phyloP scores from a whole-genome alignment of 2,113 vertebrate species.

The Nansenia antarctica region DNA sequence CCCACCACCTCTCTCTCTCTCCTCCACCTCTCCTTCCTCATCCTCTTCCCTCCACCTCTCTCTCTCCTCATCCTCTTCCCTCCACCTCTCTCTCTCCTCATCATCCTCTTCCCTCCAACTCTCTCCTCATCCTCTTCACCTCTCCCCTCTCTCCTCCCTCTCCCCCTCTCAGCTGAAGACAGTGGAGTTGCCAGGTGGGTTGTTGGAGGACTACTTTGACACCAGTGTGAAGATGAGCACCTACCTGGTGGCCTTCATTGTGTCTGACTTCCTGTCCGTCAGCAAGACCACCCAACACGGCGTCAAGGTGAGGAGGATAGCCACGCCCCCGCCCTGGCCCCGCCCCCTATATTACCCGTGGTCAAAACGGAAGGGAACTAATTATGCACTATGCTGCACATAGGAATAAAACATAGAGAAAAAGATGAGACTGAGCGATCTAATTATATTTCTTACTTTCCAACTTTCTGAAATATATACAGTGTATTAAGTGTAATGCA shows the following conservation, averaged over 20 bases:
- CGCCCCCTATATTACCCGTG: background rate
- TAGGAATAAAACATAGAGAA: no score
- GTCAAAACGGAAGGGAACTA: background rate
- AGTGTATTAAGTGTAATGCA: no score
- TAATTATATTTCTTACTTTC: no score
- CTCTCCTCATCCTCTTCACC: background rate
- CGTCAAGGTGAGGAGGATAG: slow-evolving; percentile 77
- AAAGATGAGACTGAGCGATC: no score
- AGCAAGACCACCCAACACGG: slow-evolving; percentile 82
- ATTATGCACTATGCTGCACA: background rate
- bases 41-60: background rate
- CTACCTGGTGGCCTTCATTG: slow-evolving; percentile 89
- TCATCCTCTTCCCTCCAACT: background rate
- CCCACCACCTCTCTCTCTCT: background rate
- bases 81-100: background rate
- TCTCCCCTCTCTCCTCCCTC: background rate
- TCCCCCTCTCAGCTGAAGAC: slow-evolving; percentile 76
- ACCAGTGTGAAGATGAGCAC: slow-evolving; percentile 91
- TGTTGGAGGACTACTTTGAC: slow-evolving; percentile 89
- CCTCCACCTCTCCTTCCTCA: background rate
- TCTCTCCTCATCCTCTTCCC: background rate
- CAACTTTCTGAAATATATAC: no score
- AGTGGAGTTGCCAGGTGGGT: slow-evolving; percentile 68
- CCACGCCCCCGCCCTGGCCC: no score
- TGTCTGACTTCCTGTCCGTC: slow-evolving; percentile 89